Evolutionary conservation across 2,888 invertebrate genomes (phyloP).

Genomic region (Andricus curvator): DNA sequence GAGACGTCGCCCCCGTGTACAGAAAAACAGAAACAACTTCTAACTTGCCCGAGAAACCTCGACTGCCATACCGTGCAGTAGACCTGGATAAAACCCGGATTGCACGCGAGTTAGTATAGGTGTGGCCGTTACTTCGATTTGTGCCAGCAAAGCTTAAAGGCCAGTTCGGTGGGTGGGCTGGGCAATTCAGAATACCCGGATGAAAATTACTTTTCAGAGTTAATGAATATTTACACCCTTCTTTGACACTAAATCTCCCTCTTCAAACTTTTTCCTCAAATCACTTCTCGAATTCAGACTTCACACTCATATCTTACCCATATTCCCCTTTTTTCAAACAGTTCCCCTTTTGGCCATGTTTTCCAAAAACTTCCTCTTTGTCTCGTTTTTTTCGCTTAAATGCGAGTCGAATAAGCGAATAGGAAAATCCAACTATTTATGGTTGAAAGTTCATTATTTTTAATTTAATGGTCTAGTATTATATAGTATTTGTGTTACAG

Average conservation of each 20-base stretch:
- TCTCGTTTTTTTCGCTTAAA: too few relatives aligned
- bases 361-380: too few relatives aligned
- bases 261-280: neutral
- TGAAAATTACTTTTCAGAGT: neutral
- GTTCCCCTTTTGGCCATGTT: too few relatives aligned
- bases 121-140: slow-evolving; percentile 21
- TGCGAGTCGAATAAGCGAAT: too few relatives aligned
- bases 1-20: slow-evolving; percentile 56
- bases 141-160: slow-evolving; percentile 9
- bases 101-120: slow-evolving; percentile 42
- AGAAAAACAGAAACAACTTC: slow-evolving; percentile 54
- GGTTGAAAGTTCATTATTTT: too few relatives aligned
- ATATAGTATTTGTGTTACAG: too few relatives aligned
- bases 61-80: slow-evolving; percentile 40
- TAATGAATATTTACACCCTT: slow-evolving; percentile 2
- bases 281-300: neutral
- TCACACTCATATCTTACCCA: too few relatives aligned
- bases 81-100: slow-evolving; percentile 44
- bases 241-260: neutral
- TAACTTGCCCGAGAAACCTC: slow-evolving; percentile 45
- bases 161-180: neutral
- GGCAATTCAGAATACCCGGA: neutral
- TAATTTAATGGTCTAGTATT: too few relatives aligned
- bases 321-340: too few relatives aligned
- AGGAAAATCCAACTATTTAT: too few relatives aligned